These are phyloP conservation scores for Triplophysa tibetana DNA, from an alignment of 2,113 vertebrate genomes.

Conservation along the genomic window DNA sequence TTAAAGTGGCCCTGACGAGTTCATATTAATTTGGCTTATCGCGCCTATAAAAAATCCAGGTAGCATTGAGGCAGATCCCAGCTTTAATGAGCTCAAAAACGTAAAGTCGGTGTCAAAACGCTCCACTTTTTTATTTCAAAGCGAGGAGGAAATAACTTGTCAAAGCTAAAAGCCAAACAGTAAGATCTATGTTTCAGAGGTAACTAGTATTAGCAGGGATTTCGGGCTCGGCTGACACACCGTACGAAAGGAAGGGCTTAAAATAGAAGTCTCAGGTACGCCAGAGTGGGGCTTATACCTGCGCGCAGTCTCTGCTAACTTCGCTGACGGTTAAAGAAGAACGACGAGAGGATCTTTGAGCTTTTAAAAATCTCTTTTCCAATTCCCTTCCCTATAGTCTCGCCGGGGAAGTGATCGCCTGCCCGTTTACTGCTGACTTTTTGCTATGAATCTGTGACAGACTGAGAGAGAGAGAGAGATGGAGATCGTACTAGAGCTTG, in stretches of 20 bases:
- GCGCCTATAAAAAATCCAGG: constrained; percentile 69
- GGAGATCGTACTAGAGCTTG: constrained; percentile 63
- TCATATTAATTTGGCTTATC: constrained; percentile 84
- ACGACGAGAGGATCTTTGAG: constrained; percentile 71
- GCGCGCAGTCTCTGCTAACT: constrained; percentile 67
- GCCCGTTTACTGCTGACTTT: constrained; percentile 67
- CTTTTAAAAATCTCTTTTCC: constrained; percentile 67
- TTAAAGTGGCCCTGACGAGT: constrained; percentile 74
- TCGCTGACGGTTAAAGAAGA: constrained; percentile 66
- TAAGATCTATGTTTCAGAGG: constrained; percentile 77
- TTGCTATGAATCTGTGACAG: constrained; percentile 71
- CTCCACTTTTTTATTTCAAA: constrained; percentile 58
- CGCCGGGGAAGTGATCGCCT: constrained; percentile 64
- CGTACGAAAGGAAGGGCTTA: constrained; percentile 73
- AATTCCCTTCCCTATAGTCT: constrained; percentile 61
- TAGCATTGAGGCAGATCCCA: constrained; percentile 76
- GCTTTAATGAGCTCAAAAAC: constrained; percentile 79
- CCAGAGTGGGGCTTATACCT: constrained; percentile 73
- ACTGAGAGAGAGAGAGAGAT: constrained; percentile 50
- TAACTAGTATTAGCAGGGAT: constrained; percentile 82
- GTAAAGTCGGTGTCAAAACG: constrained; percentile 77
- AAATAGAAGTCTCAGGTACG: constrained; percentile 74
- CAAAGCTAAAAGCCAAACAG: constrained; percentile 74
- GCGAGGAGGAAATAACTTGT: constrained; percentile 68
- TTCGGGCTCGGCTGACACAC: constrained; percentile 78